Evolutionary conservation across 64 coral and sea anemone genomes (phyloP).

Genomic region (Porites australiensis): DNA sequence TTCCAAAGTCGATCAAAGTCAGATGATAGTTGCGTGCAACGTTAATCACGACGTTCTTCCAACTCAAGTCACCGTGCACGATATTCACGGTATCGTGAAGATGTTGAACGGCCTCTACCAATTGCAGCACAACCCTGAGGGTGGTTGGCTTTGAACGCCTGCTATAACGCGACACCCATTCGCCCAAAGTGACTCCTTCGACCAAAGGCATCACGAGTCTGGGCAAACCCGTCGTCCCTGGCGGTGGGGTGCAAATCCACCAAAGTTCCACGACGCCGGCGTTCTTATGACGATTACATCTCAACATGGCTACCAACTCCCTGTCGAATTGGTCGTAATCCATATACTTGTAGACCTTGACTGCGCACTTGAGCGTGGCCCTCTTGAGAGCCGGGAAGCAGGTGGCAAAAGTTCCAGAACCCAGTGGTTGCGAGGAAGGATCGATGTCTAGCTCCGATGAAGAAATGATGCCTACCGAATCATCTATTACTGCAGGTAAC

Average conservation of each 20-base stretch:
- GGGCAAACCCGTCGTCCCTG: neutral
- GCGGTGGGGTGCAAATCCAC: neutral
- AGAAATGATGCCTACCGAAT: neutral
- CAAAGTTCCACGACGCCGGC: neutral
- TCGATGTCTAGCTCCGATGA: neutral
- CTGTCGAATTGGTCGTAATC: conserved; percentile 1
- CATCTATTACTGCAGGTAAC: neutral
- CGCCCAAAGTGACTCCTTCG: neutral
- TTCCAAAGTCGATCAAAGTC: neutral
- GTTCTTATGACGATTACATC: neutral
- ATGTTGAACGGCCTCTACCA: neutral
- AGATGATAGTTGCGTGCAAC: neutral
- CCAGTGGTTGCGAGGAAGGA: neutral
- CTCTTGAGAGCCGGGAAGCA: neutral
- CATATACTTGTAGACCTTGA: neutral
- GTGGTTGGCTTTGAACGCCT: too few species aligned
- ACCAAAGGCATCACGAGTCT: neutral
- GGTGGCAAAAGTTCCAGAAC: neutral
- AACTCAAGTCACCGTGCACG: neutral
- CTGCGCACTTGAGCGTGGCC: neutral
- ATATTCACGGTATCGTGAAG: neutral
- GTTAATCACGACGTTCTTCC: neutral
- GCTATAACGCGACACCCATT: neutral
- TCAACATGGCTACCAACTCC: neutral
- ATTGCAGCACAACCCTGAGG: neutral